phyloP scores from a whole-genome alignment of 30 jellyfish, hydroid and myxozoan species.

The Chironex yamaguchii region DNA sequence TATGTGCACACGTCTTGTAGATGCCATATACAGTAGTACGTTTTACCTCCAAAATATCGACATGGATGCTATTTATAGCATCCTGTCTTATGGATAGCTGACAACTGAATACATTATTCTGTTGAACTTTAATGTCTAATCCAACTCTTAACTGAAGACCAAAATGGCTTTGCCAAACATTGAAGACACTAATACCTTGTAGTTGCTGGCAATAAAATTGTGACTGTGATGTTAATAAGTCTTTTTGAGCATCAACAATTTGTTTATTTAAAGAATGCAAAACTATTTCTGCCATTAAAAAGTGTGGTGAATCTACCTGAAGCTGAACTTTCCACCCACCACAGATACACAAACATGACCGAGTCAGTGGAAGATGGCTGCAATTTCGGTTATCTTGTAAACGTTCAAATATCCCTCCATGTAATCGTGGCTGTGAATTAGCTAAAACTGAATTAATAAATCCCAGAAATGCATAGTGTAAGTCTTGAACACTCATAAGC shows the following conservation, averaged over 20 bases:
- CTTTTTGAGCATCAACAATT: conserved; percentile 4
- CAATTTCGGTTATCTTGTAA: conserved; percentile 58
- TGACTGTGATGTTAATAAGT: background rate
- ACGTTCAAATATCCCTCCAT: conserved; percentile 55
- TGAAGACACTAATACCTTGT: conserved; percentile 16
- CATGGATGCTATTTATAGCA: background rate
- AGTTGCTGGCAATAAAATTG: conserved; percentile 45
- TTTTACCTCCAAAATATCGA: conserved; percentile 22
- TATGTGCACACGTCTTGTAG: conserved; percentile 54
- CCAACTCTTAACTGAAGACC: background rate
- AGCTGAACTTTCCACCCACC: conserved; percentile 74
- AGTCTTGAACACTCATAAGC: conserved; percentile 57
- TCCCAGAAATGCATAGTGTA: conserved; percentile 52
- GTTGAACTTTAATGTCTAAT: conserved; percentile 51
- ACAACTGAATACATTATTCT: conserved; percentile 19
- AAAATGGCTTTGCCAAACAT: conserved; percentile 66
- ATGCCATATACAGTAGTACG: conserved; percentile 55
- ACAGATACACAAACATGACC: conserved; percentile 72
- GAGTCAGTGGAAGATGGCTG: conserved; percentile 67
- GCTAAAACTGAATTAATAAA: background rate
- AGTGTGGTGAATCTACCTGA: conserved; percentile 41
- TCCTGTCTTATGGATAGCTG: conserved; percentile 10
- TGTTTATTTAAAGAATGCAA: conserved; percentile 12
- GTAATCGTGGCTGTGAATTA: background rate
- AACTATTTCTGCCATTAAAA: conserved; percentile 46